A percentile compares a stretch with the other conserved stretches of the same genome.
These are phyloP conservation scores for Hippolais icterina DNA, from an alignment of 2,113 vertebrate species.

Conservation along the genomic window DNA sequence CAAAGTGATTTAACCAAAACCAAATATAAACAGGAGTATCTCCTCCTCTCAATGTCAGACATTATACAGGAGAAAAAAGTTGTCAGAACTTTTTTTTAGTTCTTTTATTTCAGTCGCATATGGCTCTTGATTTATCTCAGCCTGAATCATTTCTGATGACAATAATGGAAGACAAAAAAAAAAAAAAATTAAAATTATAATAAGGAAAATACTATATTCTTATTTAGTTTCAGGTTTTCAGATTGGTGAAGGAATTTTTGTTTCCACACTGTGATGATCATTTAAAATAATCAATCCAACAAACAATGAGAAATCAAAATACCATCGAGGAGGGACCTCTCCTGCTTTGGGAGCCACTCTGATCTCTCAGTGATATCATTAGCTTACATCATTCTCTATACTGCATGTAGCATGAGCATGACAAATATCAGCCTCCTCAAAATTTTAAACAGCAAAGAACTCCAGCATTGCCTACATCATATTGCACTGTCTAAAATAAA, in stretches of 20 bases:
- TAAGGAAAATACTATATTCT: background rate
- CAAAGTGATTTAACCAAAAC: background rate
- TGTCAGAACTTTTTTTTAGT: background rate
- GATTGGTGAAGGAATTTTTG: background rate
- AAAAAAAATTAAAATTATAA: background rate
- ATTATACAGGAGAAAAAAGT: background rate
- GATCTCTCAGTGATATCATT: background rate
- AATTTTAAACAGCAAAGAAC: background rate
- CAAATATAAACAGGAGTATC: background rate
- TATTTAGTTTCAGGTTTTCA: background rate
- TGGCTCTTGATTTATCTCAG: background rate
- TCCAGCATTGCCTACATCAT: background rate
- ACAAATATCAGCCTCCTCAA: background rate
- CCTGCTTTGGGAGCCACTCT: background rate
- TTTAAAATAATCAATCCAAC: background rate
- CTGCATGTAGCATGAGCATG: background rate
- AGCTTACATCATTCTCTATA: background rate
- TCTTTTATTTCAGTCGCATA: background rate
- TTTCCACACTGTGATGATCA: background rate
- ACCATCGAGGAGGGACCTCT: background rate
- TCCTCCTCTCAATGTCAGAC: background rate
- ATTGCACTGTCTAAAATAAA: background rate
- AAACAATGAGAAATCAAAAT: background rate
- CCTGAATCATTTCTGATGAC: background rate
- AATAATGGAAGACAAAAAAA: accelerated